A percentile compares a stretch with the other conserved stretches of the same genome.
These are phyloP conservation scores for Osedax frankpressi DNA, from an alignment of 2,888 invertebrate genomes.

Conservation along the genomic window DNA sequence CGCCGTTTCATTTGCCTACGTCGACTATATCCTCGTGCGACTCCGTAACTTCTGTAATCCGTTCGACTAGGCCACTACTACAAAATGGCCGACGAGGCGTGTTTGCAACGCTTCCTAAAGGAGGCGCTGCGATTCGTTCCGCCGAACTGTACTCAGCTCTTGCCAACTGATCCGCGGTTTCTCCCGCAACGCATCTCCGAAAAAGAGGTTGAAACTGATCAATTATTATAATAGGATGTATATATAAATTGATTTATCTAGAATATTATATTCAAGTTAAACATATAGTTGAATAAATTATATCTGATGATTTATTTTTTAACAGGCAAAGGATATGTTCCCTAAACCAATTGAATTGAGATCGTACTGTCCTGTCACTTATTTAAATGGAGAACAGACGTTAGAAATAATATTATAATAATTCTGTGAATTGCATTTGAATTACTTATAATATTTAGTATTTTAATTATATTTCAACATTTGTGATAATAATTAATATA, in stretches of 20 bases:
- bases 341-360: constrained; percentile 34
- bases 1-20: no score
- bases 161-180: constrained; percentile 25
- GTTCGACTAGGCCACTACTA: constrained; percentile 41
- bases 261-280: no score
- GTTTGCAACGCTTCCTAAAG: constrained; percentile 37
- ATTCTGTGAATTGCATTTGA: no score
- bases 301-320: no score
- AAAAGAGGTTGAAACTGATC: constrained; percentile 28
- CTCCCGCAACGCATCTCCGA: constrained; percentile 33
- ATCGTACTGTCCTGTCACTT: constrained; percentile 47
- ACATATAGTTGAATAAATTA: no score
- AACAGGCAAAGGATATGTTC: constrained; percentile 30
- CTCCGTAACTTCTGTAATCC: no score
- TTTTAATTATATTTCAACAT: background rate
- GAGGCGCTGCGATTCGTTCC: constrained; percentile 43
- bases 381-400: constrained; percentile 42
- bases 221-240: no score
- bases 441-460: no score
- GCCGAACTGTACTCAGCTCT: constrained; percentile 33
- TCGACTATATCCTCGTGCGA: no score
- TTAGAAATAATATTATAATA: no score
- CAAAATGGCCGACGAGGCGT: constrained; percentile 38
- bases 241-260: no score
- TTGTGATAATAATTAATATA: background rate